Evolutionary conservation across 2,888 invertebrate species (phyloP).

Genomic region (Drosophila algonquin): DNA sequence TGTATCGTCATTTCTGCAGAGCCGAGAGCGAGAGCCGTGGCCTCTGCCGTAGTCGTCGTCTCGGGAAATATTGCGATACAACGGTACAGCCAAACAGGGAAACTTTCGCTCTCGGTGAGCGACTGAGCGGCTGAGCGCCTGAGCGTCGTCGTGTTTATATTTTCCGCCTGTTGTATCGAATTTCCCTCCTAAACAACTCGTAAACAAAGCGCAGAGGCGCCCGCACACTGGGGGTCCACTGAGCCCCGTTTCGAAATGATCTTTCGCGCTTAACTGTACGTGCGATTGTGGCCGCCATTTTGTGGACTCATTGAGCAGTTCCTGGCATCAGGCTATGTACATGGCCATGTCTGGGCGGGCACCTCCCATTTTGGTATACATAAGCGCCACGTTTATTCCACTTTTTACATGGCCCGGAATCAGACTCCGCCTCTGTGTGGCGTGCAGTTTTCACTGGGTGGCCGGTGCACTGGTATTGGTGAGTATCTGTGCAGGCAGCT

Average conservation of each 20-base stretch:
- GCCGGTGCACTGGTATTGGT: constrained; percentile 61
- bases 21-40: constrained; percentile 49
- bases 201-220: constrained; percentile 83
- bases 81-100: constrained; percentile 28
- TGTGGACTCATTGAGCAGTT: constrained; percentile 35
- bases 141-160: constrained; percentile 71
- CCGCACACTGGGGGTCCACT: constrained; percentile 42
- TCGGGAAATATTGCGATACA: constrained; percentile 79
- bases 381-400: constrained; percentile 40
- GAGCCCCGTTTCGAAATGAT: constrained; percentile 10
- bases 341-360: constrained; percentile 25
- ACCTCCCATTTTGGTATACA: constrained; percentile 63
- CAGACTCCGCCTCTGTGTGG: constrained; percentile 81
- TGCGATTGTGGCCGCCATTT: constrained; percentile 64
- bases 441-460: constrained; percentile 52
- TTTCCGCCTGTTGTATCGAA: constrained; percentile 60
- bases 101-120: constrained; percentile 69
- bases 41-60: not conserved
- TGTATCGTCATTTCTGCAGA: constrained; percentile 69
- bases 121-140: constrained; percentile 39
- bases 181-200: constrained; percentile 72
- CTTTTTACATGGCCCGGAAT: constrained; percentile 49
- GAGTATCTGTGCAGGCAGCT: constrained; percentile 51
- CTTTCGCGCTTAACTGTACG: not conserved
- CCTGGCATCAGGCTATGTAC: constrained; percentile 9